Conservation (phyloP, 2,113 vertebrate species). For the Neotragus moschatus region DNA sequence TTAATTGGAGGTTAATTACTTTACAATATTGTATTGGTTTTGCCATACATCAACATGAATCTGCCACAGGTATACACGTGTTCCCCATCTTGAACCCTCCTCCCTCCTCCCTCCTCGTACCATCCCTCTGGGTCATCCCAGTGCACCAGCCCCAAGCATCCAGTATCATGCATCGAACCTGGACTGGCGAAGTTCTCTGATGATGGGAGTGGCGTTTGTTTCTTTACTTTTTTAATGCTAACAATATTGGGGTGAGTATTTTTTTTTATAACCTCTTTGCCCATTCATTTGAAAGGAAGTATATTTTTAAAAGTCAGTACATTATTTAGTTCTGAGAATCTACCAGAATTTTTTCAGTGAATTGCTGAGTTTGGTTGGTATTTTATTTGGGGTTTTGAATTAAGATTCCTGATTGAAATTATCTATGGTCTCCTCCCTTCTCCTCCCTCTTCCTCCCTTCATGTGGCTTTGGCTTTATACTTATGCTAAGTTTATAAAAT, state of each 20-base stretch:
- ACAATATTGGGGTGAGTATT: neutral
- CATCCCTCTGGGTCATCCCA: too few relatives aligned
- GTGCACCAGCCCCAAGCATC: too few relatives aligned
- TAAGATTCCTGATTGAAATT: neutral
- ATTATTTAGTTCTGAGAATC: neutral
- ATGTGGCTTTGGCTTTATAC: neutral
- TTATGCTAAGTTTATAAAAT: neutral
- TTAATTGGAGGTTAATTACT: too few relatives aligned
- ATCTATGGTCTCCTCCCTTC: neutral
- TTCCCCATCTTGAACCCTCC: too few relatives aligned
- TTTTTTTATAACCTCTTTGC: neutral
- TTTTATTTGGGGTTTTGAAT: neutral
- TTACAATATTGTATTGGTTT: too few relatives aligned
- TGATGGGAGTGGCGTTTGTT: neutral
- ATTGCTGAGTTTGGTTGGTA: neutral
- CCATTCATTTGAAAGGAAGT: neutral
- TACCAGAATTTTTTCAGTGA: neutral
- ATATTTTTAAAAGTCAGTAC: neutral
- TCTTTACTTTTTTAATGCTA: neutral
- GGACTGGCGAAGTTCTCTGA: neutral
- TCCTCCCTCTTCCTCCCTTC: neutral
- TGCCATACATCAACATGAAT: too few relatives aligned
- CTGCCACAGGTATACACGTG: too few relatives aligned
- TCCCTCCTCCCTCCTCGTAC: too few relatives aligned
- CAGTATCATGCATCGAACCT: too few relatives aligned